Evolutionary conservation across 2,113 vertebrate species (phyloP).

Genomic region (Paedocypris sp.): DNA sequence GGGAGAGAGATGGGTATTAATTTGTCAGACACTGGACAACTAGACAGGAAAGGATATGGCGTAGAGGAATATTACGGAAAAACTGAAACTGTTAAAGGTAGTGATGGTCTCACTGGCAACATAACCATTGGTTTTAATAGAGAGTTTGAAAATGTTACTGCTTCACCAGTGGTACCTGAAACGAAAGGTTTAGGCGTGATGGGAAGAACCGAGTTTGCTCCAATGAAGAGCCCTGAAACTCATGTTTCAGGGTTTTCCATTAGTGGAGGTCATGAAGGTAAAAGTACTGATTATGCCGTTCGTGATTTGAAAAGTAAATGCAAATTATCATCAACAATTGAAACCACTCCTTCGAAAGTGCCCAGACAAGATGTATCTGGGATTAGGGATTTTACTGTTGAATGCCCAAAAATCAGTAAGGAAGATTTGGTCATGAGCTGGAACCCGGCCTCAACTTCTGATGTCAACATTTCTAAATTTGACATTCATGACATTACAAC

Average conservation of each 20-base stretch:
- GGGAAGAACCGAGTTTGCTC: neutral
- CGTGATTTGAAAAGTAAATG: neutral
- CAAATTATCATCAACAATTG: neutral
- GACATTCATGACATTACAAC: too few relatives aligned
- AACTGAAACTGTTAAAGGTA: constrained; percentile 17
- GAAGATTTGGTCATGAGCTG: neutral
- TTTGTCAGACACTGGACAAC: constrained; percentile 44
- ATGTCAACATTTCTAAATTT: too few relatives aligned
- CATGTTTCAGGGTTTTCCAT: constrained; percentile 14
- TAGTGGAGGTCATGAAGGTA: neutral
- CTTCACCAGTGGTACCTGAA: constrained; percentile 15
- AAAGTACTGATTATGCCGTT: neutral
- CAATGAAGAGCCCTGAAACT: neutral
- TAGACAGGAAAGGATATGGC: constrained; percentile 24
- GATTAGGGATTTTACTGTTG: neutral
- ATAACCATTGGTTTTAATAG: constrained; percentile 27
- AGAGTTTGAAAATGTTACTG: constrained; percentile 27
- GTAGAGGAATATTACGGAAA: constrained; percentile 36
- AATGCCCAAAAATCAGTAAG: neutral
- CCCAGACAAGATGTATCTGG: neutral
- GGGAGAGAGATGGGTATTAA: constrained; percentile 43
- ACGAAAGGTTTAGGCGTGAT: constrained; percentile 11
- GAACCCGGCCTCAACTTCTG: too few relatives aligned
- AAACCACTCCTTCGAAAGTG: neutral
- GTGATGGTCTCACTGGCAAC: constrained; percentile 31